These are phyloP conservation scores for Dicentrarchus labrax DNA, from an alignment of 2,113 vertebrate genomes.

Conservation along the genomic window DNA sequence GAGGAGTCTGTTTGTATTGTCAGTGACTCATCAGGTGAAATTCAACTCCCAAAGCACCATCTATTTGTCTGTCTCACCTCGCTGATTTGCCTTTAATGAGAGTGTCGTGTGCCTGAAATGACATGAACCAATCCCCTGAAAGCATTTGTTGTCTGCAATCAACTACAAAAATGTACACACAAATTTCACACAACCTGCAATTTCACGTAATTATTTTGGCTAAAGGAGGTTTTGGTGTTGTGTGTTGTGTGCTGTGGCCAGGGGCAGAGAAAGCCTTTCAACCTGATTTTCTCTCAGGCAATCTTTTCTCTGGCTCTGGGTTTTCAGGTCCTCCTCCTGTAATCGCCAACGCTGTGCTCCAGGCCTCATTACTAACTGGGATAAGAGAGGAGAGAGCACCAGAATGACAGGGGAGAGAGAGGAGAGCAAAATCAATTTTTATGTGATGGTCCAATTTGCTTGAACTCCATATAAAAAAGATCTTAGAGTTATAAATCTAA, in stretches of 20 bases:
- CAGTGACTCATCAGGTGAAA: slow-evolving; percentile 36
- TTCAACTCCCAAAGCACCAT: slow-evolving; percentile 10
- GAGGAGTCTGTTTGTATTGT: slow-evolving; percentile 24
- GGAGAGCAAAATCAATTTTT: not conserved
- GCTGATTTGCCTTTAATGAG: slow-evolving; percentile 69
- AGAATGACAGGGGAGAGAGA: slow-evolving; percentile 10
- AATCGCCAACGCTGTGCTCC: slow-evolving; percentile 25
- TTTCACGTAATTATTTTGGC: slow-evolving; percentile 66
- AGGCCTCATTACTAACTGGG: slow-evolving; percentile 35
- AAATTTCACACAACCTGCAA: slow-evolving; percentile 60
- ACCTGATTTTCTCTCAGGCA: slow-evolving; percentile 44
- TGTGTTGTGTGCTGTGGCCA: not conserved
- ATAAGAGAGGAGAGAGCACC: slow-evolving; percentile 21
- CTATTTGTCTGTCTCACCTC: slow-evolving; percentile 27
- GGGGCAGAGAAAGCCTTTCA: slow-evolving; percentile 41
- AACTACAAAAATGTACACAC: slow-evolving; percentile 34
- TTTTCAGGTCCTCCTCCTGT: slow-evolving; percentile 47
- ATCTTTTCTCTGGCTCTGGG: slow-evolving; percentile 39
- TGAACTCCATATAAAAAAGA: not conserved
- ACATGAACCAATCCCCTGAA: slow-evolving; percentile 55
- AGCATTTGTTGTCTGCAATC: slow-evolving; percentile 60
- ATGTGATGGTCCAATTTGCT: slow-evolving; percentile 21
- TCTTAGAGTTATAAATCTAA: not conserved
- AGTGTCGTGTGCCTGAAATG: slow-evolving; percentile 56
- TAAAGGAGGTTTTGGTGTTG: not conserved